Base-by-base conservation (phyloP, 1,140 invertebrate genomes). In the Akabosia matsudoensis region DNA sequence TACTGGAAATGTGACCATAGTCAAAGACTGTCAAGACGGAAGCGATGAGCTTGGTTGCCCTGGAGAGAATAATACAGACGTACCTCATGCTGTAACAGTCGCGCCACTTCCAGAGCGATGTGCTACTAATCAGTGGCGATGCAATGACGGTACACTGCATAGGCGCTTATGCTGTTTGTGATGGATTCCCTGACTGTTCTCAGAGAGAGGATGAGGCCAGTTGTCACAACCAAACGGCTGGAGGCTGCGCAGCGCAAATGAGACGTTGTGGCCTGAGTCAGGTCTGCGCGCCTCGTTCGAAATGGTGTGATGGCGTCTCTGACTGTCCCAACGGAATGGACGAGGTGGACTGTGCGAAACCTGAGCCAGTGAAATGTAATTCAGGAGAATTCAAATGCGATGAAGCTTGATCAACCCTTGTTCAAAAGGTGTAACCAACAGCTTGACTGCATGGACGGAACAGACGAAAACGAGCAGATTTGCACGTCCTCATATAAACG, bases 261-360 rank as follows among this genome's bases (percentile, higher is more conserved):
- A 93, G 92, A 83, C 89, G 87, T 82, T 95, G 93, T 83, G 85
- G 87, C 0, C 83, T 84, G 0, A 92, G 93, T 81, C 88, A 89
- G 3, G 90, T 90, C 33, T 96, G 94, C 83, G 88, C 94, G 10
- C 85, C 88, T 1, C 81, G 87, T 0, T 80, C 85, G 84, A 86
- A 87, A 37, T 86, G 92, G 0, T 95, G 93, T 82, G 89, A 95
- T 83, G 88, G 88, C 1, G 82, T 86, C 0, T 79, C 84, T 1
- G 91, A 96, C 76, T 96, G 94, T 86, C 89, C 90, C 0, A 92
- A 94, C 85, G 87, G 87, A 33, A 91, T 89, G 56, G 96, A 97
- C 85, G 94, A 96, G 82, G 22, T 26, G 22, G 73, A 52, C 3
- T 51, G 33, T 54, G 74, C 54, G 33, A 1, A 31, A 33, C 1